phyloP scores from a whole-genome alignment of 2,113 vertebrate genomes.

The Rhinopomastus cyanomelas region DNA sequence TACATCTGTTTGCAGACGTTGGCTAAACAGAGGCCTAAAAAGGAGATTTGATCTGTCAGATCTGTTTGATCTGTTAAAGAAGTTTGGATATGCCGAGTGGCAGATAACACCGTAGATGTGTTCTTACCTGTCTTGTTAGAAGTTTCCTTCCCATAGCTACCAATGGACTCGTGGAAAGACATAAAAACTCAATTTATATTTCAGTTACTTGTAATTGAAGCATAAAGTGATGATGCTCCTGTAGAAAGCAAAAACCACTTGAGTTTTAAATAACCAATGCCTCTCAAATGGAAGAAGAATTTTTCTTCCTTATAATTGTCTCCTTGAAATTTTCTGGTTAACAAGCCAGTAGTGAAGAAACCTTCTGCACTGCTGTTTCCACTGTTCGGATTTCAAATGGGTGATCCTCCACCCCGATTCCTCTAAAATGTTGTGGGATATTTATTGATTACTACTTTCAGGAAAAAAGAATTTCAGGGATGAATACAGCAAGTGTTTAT shows the following conservation, averaged over 20 bases:
- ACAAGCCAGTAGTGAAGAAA: background rate
- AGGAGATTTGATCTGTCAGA: background rate
- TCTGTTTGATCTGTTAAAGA: background rate
- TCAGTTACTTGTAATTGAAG: background rate
- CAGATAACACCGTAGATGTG: background rate
- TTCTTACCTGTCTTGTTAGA: background rate
- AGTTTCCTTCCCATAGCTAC: background rate
- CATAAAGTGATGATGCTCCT: background rate
- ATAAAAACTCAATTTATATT: background rate
- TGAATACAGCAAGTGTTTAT: background rate
- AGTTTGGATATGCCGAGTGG: background rate
- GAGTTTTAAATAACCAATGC: background rate
- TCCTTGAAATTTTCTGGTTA: background rate
- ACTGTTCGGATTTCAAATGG: background rate
- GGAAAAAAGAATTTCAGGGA: background rate
- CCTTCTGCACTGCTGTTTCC: background rate
- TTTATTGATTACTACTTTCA: background rate
- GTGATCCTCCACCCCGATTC: background rate
- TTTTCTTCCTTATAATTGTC: background rate
- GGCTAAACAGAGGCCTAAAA: background rate
- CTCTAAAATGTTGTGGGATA: background rate
- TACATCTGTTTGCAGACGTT: background rate
- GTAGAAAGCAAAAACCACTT: background rate
- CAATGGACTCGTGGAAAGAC: background rate
- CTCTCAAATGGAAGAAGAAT: background rate